A percentile compares a stretch with the other conserved stretches of the same genome.
Evolutionary conservation across 2,113 vertebrate species (phyloP).

Genomic region (Callipepla squamata): DNA sequence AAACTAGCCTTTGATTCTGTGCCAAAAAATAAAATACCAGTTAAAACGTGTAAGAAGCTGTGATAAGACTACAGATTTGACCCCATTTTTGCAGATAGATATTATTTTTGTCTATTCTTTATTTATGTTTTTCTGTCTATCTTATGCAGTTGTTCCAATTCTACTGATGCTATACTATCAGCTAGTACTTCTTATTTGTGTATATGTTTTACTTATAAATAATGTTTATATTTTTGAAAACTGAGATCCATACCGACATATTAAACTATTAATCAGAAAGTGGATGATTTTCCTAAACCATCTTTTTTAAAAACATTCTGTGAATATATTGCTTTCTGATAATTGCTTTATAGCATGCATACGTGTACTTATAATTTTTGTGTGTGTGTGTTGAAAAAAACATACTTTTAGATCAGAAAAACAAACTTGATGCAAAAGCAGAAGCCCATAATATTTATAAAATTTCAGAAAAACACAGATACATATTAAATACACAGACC

Average conservation of each 20-base stretch:
- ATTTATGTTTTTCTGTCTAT: background rate
- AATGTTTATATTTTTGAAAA: background rate
- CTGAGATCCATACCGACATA: background rate
- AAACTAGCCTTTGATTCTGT: background rate
- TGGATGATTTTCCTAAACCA: background rate
- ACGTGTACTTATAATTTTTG: background rate
- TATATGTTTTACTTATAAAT: background rate
- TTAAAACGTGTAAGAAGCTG: background rate
- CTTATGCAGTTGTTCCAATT: background rate
- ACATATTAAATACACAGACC: background rate
- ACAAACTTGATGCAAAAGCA: background rate
- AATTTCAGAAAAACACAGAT: background rate
- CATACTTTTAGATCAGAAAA: rapidly evolving
- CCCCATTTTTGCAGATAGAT: background rate
- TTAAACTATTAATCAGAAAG: background rate
- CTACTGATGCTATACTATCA: background rate
- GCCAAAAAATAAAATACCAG: background rate
- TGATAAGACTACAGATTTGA: background rate
- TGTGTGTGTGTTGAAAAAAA: background rate
- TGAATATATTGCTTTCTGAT: background rate
- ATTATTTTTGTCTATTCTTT: background rate
- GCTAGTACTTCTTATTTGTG: background rate
- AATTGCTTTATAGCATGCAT: background rate
- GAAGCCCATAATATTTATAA: background rate
- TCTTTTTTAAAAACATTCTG: background rate